Percentiles rank a stretch among this genome's conserved stretches.
Conservation (phyloP, 92 coral and sea anemone species). For the Palythoa heliodiscus region DNA sequence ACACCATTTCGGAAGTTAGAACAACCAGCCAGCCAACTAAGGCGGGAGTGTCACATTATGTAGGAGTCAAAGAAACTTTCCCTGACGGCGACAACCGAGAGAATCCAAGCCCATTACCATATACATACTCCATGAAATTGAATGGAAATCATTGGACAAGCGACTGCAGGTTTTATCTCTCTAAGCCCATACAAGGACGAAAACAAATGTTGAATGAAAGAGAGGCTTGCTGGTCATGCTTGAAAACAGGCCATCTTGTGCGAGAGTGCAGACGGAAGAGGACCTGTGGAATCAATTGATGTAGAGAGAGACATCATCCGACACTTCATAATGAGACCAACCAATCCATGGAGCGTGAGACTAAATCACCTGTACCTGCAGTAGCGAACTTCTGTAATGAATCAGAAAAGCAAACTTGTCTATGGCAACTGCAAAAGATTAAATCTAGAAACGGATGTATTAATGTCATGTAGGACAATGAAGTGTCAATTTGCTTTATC, state of each 20-base stretch:
- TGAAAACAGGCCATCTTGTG: conserved; percentile 45
- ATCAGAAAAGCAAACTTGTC: conserved; percentile 10
- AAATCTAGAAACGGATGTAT: conserved; percentile 42
- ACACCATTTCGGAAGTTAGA: too few relatives aligned
- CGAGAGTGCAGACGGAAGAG: conserved; percentile 37
- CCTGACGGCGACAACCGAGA: too few relatives aligned
- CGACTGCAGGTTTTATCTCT: too few relatives aligned
- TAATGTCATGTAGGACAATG: conserved; percentile 59
- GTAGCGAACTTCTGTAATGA: too few relatives aligned
- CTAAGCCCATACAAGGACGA: conserved; percentile 35
- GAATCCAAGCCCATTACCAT: too few relatives aligned
- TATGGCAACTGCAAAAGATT: conserved; percentile 56
- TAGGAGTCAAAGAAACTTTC: too few relatives aligned
- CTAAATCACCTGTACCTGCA: not conserved
- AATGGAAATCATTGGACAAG: too few relatives aligned
- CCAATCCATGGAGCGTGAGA: not conserved
- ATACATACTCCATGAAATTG: too few relatives aligned
- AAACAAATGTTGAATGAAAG: conserved; percentile 38
- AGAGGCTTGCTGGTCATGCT: conserved; percentile 66
- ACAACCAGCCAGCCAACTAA: too few relatives aligned
- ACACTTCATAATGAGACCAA: conserved; percentile 25
- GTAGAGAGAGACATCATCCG: conserved; percentile 45
- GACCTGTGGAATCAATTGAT: conserved; percentile 40
- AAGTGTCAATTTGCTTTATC: too few relatives aligned
- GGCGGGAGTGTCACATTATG: too few relatives aligned